phyloP scores from a whole-genome alignment of 2,113 vertebrate genomes.

The Oenanthe melanoleuca region DNA sequence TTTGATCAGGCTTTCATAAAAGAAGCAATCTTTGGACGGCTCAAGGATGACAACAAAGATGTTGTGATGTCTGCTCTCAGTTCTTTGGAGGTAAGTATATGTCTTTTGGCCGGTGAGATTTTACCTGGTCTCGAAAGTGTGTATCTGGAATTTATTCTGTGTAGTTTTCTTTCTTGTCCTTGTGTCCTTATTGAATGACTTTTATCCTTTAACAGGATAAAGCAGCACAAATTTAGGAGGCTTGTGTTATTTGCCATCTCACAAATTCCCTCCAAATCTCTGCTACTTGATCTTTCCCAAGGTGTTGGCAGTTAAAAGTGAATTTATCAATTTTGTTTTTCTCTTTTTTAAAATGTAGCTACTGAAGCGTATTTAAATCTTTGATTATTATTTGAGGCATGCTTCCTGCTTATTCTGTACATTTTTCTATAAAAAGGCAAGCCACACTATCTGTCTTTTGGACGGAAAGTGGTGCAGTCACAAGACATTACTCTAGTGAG shows the following conservation, averaged over 20 bases:
- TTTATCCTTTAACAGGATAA: not conserved
- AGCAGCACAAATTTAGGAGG: not conserved
- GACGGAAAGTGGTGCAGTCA: not conserved
- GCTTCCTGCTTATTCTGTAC: not conserved
- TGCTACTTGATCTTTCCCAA: not conserved
- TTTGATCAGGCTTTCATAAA: slow-evolving; percentile 87
- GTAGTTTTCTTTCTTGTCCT: not conserved
- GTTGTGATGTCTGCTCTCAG: slow-evolving; percentile 82
- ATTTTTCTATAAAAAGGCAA: not conserved
- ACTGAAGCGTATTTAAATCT: not conserved
- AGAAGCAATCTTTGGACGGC: slow-evolving; percentile 81
- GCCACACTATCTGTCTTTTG: not conserved
- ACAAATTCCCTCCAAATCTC: not conserved
- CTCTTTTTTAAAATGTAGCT: not conserved
- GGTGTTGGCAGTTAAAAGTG: not conserved
- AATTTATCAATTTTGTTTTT: not conserved
- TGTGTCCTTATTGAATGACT: not conserved
- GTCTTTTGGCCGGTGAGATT: not conserved
- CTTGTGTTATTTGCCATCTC: not conserved
- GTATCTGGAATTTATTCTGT: not conserved
- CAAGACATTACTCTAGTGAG: not conserved
- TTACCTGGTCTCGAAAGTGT: not conserved
- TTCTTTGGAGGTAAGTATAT: slow-evolving; percentile 81
- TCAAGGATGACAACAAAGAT: slow-evolving; percentile 84
- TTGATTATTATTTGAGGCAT: not conserved